These are phyloP conservation scores for Drosophila mauritiana DNA, from an alignment of 1,140 invertebrate genomes.

Conservation along the genomic window DNA sequence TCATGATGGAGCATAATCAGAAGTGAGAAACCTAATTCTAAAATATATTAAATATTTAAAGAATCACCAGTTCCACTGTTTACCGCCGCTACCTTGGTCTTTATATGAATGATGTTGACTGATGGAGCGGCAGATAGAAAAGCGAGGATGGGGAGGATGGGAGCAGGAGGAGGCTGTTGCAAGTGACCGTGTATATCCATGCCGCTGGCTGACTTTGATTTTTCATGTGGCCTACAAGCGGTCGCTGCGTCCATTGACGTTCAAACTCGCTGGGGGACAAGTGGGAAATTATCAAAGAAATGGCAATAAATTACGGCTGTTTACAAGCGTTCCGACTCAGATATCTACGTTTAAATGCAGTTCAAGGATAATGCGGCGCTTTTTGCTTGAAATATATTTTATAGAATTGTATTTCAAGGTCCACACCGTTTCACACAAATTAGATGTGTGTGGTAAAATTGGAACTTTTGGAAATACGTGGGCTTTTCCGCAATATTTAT, in stretches of 20 bases:
- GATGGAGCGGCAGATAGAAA: conserved; percentile 42
- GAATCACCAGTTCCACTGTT: conserved; percentile 22
- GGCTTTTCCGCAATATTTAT: conserved; percentile 4
- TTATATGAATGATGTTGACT: conserved; percentile 47
- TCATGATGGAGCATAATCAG: background rate
- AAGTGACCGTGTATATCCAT: conserved; percentile 41
- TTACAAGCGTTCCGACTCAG: conserved; percentile 26
- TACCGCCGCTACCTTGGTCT: conserved; percentile 31
- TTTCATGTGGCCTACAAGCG: conserved; percentile 48
- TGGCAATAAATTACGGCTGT: conserved; percentile 70
- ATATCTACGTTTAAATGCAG: conserved; percentile 43
- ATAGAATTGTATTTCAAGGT: conserved; percentile 25
- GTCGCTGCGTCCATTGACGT: conserved; percentile 54
- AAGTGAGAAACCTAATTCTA: too few relatives aligned
- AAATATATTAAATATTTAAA: too few relatives aligned
- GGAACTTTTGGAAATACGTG: conserved; percentile 45
- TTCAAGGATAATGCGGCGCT: conserved; percentile 66
- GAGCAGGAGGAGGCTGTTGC: conserved; percentile 1
- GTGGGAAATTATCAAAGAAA: conserved; percentile 55
- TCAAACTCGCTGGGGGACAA: conserved; percentile 55
- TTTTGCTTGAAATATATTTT: conserved; percentile 6
- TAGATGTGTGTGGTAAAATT: conserved; percentile 14
- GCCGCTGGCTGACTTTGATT: conserved; percentile 56
- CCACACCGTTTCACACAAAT: conserved; percentile 16
- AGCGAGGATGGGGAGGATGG: background rate